Evolutionary conservation across 2,113 vertebrate species (phyloP), one percentile per base, ranked within the genome.

Genomic region (Nyctereutes procyonoides): DNA sequence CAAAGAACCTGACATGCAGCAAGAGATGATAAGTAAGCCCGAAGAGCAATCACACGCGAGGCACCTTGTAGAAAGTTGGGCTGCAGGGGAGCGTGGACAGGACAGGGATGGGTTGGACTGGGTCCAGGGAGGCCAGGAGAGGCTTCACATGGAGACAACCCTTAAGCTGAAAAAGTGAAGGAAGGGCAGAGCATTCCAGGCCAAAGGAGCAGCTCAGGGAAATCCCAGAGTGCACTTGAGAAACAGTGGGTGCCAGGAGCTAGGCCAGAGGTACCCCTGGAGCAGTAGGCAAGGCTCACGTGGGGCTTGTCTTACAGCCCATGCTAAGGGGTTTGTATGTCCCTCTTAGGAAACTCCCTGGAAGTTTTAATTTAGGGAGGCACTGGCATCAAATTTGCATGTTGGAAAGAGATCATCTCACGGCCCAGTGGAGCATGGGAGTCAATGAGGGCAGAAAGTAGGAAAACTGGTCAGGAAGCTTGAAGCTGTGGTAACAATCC

Each of bases 351-450:
- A 19, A 69, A 5, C 58, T 58, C 35, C 22, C n/a, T 58, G 16
- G 77, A 92, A 16, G 19, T 56, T 85, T 79, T 51, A 48, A 17
- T 20, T 92, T 4, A 74, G 58, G n/a, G 20, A 84, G 74, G 28
- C 5, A 2, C 10, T 81, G 58, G 17, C 20, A 16, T 88, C 73
- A 53, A 10, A 48, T 48, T 26, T 48, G 17, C 32, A 20, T 65
- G 89, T 58, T 28, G 77, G 48, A 58, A 79, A 79, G 48, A 28
- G 38, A 28, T 4, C 32, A 22, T 43, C n/a, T 19, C 3, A 11
- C 1, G 28, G 35, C 62, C 0, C 10, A 71, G 17, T 3, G 1
- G 32, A 79, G 22, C 48, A 4, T 0, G 32, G 3, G 1, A 51
- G 22, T 77, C 38, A 65, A 38, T 13, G 0, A 73, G 62, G 35